Conservation (phyloP, 1,140 invertebrate genomes). For the Coenobita brevimanus region DNA sequence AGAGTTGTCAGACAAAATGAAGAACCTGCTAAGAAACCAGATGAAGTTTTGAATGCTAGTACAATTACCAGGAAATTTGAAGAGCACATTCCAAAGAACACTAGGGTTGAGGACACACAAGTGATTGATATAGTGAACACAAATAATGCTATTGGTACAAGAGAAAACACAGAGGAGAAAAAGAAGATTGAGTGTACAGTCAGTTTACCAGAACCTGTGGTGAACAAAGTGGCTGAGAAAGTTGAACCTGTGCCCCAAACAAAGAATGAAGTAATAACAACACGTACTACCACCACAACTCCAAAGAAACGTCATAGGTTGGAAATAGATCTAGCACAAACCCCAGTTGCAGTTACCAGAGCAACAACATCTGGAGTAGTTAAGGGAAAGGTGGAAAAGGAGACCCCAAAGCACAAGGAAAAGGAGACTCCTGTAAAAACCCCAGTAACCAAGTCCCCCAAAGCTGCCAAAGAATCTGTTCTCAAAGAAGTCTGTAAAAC, state of each 20-base stretch:
- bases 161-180: constrained; percentile 29
- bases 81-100: constrained; percentile 28
- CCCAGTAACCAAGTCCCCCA: constrained; percentile 33
- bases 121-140: constrained; percentile 29
- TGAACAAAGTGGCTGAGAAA: constrained; percentile 34
- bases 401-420: constrained; percentile 44
- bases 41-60: neutral
- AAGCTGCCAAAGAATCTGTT: neutral
- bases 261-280: constrained; percentile 23
- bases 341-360: constrained; percentile 39
- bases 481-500: neutral
- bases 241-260: constrained; percentile 7
- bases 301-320: constrained; percentile 79
- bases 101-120: constrained; percentile 21
- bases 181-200: neutral
- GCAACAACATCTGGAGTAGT: constrained; percentile 42
- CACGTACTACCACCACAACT: constrained; percentile 71
- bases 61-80: constrained; percentile 33
- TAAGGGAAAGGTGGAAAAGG: constrained; percentile 52
- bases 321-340: constrained; percentile 70
- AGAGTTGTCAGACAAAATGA: constrained; percentile 36
- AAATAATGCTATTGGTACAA: neutral
- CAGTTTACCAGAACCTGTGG: constrained; percentile 19
- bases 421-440: constrained; percentile 38
- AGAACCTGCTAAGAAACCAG: constrained; percentile 35